Evolutionary conservation across 92 coral and sea anemone species (phyloP).

Genomic region (Heteractis magnifica): DNA sequence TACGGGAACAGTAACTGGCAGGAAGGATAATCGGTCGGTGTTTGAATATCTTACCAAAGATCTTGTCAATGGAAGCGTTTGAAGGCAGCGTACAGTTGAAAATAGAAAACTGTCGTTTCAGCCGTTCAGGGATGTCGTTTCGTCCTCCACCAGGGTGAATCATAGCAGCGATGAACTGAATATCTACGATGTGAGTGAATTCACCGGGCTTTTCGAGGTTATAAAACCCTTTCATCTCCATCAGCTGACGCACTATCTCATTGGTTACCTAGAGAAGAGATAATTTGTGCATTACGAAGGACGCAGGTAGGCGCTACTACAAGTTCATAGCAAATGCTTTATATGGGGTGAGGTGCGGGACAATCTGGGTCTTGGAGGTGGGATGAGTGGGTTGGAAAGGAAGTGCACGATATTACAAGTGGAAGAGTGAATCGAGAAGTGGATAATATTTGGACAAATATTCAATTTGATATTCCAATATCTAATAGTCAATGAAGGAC

Average conservation of each 20-base stretch:
- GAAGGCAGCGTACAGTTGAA: slow-evolving; percentile 90
- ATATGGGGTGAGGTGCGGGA: no score
- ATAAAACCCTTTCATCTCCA: slow-evolving; percentile 87
- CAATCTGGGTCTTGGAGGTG: no score
- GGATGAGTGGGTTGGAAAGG: no score
- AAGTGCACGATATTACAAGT: no score
- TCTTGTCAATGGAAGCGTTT: slow-evolving; percentile 84
- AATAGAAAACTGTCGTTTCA: slow-evolving; percentile 82
- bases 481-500: no score
- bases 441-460: no score
- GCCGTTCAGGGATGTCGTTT: slow-evolving; percentile 85
- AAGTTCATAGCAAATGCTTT: no score
- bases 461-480: no score
- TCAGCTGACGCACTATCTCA: slow-evolving; percentile 85
- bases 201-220: slow-evolving; percentile 94
- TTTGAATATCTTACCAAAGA: slow-evolving; percentile 57
- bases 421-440: no score
- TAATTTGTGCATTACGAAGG: not conserved
- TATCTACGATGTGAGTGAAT: slow-evolving; percentile 87
- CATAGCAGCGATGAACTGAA: slow-evolving; percentile 88
- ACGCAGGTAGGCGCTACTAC: no score
- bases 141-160: slow-evolving; percentile 94
- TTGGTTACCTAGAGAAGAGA: slow-evolving; percentile 65
- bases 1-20: not conserved
- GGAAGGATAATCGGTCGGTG: not conserved